A percentile compares a stretch with the other conserved stretches of the same genome.
Conservation (phyloP, 2,888 invertebrate species). For the Synergus japonicus region DNA sequence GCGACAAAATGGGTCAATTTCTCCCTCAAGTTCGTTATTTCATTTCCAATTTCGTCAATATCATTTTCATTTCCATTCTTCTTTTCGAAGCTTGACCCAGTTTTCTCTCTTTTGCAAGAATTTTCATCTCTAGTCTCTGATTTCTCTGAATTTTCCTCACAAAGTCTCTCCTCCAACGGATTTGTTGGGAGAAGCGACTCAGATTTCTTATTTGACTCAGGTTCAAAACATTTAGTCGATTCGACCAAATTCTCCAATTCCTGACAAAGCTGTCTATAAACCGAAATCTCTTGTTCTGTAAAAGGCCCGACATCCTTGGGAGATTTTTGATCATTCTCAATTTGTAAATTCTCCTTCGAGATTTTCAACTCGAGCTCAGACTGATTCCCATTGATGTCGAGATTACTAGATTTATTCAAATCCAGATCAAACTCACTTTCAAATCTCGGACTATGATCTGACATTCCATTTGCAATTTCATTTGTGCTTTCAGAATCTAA, state of each 20-base stretch:
- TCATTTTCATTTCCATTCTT: slow-evolving; percentile 14
- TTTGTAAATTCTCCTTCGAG: not conserved
- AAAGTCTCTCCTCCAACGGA: slow-evolving; percentile 10
- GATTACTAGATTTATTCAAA: slow-evolving; percentile 12
- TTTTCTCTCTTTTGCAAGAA: not conserved
- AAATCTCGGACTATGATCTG: slow-evolving; percentile 34
- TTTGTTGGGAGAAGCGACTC: not conserved
- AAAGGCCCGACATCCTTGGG: slow-evolving; percentile 46
- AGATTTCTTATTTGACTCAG: slow-evolving; percentile 23
- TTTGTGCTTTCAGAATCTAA: slow-evolving; percentile 45
- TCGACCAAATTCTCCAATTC: slow-evolving; percentile 70
- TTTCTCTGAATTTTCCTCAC: slow-evolving; percentile 40
- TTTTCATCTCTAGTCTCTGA: slow-evolving; percentile 46
- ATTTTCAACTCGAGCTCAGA: slow-evolving; percentile 33
- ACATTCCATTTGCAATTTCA: slow-evolving; percentile 46
- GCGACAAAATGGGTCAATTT: slow-evolving; percentile 8
- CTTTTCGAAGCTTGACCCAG: not conserved
- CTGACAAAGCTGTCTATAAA: slow-evolving; percentile 69
- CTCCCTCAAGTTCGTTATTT: not conserved
- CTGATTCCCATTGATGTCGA: slow-evolving; percentile 68
- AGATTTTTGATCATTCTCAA: not conserved
- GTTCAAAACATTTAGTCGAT: slow-evolving; percentile 56
- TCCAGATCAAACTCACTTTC: slow-evolving; percentile 36
- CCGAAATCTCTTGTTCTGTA: slow-evolving; percentile 66
- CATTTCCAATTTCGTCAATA: slow-evolving; percentile 12